Evolutionary conservation across 2,113 vertebrate species (phyloP), one percentile per base, ranked within the genome.

Genomic region (Chrysemys picta): DNA sequence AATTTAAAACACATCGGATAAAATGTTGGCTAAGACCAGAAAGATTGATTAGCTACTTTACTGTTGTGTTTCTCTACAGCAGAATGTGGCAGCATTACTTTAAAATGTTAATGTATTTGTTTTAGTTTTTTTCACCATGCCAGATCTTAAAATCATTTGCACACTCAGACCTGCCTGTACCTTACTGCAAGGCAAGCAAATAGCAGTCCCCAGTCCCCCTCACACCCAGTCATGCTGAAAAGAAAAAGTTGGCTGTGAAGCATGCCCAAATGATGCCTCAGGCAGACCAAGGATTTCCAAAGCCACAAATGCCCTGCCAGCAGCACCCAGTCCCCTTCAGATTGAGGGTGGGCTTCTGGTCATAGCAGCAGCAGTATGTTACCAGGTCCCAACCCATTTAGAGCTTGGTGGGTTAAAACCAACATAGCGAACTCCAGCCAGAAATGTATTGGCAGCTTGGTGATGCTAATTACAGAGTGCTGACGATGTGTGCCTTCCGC

Each of bases 241-340:
- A 89, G 84, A 1, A 87, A 94, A 94, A 91, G 92, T 92, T 87
- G 91, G 89, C 82, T 93, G 80, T 5, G 16, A 83, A 93, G 65
- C 1, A 1, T 5, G 53, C 75, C 72, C 1, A 0, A 75, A 47
- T 24, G 50, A 85, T 4, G 3, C 84, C 0, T 0, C 0, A 0
- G 92, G 94, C 52, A 31, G 90, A 45, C 1, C 6, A 45, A 85
- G 85, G 49, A 88, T 31, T 19, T 35, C 8, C 47, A 80, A 80
- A n/a, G 78, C 31, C 35, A 22, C n/a, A 38, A 38, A 72, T 72
- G 35, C n/a, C 21, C n/a, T 38, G 9, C n/a, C 17, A 72, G n/a
- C 65, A 72, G 19, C 6, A n/a, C 65, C n/a, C 65, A n/a, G 10
- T 69, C 31, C 49, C 49, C 17, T 78, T 78, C 25, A 27, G 13